Conservation (phyloP, 2,888 invertebrate genomes). For the Noctua fimbriata region DNA sequence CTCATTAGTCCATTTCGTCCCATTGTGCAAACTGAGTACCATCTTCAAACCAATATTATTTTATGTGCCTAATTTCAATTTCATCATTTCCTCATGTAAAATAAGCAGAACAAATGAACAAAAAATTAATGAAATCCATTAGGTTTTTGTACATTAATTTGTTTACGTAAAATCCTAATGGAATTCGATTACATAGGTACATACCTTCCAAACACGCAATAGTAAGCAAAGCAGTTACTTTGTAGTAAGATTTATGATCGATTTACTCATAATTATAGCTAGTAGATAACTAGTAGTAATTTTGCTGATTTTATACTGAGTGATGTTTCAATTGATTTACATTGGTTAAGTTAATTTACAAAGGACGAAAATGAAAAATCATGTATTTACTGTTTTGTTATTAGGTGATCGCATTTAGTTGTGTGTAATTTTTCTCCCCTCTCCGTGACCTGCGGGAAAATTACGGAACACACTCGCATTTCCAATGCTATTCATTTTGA, state of each 20-base stretch:
- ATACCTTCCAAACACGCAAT: background rate
- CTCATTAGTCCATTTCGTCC: background rate
- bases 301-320: conserved; percentile 12
- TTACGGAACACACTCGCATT: background rate
- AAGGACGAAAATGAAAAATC: background rate
- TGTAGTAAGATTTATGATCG: conserved; percentile 16
- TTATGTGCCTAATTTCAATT: too few relatives aligned
- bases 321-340: background rate
- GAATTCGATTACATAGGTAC: too few relatives aligned
- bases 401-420: too few relatives aligned
- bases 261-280: background rate
- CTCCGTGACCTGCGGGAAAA: background rate
- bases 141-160: background rate
- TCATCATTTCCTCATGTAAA: too few relatives aligned
- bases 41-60: background rate
- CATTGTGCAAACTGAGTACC: background rate
- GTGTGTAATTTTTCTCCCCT: background rate
- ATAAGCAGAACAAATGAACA: too few relatives aligned
- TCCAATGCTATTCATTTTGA: background rate
- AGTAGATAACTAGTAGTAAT: background rate
- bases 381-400: too few relatives aligned
- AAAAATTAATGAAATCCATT: too few relatives aligned
- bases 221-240: background rate
- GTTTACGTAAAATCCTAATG: too few relatives aligned
- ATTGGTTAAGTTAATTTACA: background rate